Evolutionary conservation across 2,797 vertebrate genomes (phyloP), one percentile per base, ranked within the genome.

Genomic region (Eremophila alpestris): DNA sequence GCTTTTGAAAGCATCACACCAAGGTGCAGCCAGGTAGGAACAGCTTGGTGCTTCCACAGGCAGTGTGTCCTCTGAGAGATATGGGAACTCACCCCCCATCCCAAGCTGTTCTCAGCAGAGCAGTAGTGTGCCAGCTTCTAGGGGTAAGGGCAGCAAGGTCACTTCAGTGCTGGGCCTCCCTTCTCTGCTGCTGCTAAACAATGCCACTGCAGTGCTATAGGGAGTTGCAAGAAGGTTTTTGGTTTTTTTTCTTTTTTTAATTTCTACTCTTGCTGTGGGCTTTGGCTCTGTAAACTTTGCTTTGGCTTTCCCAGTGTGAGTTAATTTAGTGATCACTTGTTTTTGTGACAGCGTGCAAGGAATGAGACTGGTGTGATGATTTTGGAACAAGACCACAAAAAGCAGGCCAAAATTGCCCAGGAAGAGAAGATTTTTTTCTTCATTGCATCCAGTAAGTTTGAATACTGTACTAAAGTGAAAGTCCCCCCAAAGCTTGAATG

Each of bases 71-170:
- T 64, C 34, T 34, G 22, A 49, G 48, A 45, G 17, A 40, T 14
- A 3, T 0, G 3, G 49, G 30, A 59, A 9, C 18, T 18, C 4
- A 4, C 16, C 4, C 5, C 17, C 9, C 18, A 64, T 10, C 10
- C 7, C 52, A 30, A 29, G 38, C 23, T n/a, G 6, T 15, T 73
- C 4, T 2, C 41, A 49, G 36, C 1, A 3, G 30, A 62, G 27
- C 22, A 30, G 20, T 3, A 2, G 12, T 30, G 16, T 49, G 60
- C 16, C 60, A 48, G 27, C 23, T 46, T 58, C 22, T 17, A 60
- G 40, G 23, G 3, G 9, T 46, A 49, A 40, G 58, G 30, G 38
- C 8, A 38, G 15, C 0, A 0, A 71, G 10, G 17, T 43, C 46
- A 55, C 30, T 93, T 88, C 70, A 60, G 45, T 2, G 1, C 36